Base-by-base conservation (phyloP, 2,888 invertebrate species). In the Drosophila greeni region DNA sequence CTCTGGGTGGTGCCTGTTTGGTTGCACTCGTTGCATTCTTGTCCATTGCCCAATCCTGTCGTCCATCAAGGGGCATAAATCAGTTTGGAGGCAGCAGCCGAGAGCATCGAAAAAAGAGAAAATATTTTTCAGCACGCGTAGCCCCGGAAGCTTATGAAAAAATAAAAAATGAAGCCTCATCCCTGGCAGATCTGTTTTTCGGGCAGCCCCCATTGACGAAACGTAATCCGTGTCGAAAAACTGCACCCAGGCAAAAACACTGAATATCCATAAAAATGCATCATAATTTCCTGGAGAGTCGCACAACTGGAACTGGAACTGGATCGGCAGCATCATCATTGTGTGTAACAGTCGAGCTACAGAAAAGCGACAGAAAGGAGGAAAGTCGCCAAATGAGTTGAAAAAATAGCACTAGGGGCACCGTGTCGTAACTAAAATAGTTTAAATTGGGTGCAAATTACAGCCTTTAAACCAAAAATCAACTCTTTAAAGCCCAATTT, bases 221-320 rank as follows among this genome's bases (percentile, higher is more conserved):
- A 71, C 66, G 57, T 62, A 74, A 80, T 70, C 75, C 75, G 45
- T 40, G 53, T 40, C 26, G 51, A 74, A 72, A 81, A 68, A 74
- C 52, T 73, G 79, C 77, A 78, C 61, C 70, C 56, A 55, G 73
- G 79, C 73, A 85, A 84, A 87, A 87, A 88, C 88, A 87, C 83
- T 75, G 84, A 89, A 88, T 88, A 85, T 86, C 88, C 88, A 88
- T 87, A 88, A 88, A 88, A 88, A 87, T 88, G 87, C 88, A 88
- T 87, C 87, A 88, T 88, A 85, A 86, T 87, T 88, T 87, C 76
- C 54, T 43, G 55, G 64, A 70, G 71, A 40, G 54, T 70, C 60
- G 49, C 34, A 49, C 40, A 80, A 76, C 43, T 52, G 54, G 23
- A 71, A 76, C 43, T 52, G 54, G 23, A 71, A 49, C 82, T 73